phyloP scores from a whole-genome alignment of 92 coral and sea anemone species.

The Epizoanthus rinbou region DNA sequence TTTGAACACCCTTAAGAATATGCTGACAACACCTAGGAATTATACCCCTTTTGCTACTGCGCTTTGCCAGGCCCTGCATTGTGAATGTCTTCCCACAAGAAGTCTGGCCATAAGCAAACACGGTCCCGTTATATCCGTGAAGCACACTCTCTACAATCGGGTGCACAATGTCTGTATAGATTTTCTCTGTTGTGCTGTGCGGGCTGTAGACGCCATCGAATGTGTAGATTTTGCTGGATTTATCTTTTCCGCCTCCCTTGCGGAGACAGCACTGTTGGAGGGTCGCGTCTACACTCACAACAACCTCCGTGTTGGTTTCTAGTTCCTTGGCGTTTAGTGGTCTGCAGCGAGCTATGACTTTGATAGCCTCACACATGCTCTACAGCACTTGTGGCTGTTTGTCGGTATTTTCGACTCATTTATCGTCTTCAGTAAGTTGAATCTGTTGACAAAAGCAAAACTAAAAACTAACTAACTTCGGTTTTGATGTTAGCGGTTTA shows the following conservation, averaged over 20 bases:
- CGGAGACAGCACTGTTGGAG: slow-evolving; percentile 68
- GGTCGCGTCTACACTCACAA: slow-evolving; percentile 64
- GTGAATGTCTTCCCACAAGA: slow-evolving; percentile 92
- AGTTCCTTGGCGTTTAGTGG: slow-evolving; percentile 73
- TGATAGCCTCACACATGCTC: slow-evolving; percentile 59
- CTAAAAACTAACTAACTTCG: no score
- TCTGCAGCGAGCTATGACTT: slow-evolving; percentile 87
- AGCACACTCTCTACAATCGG: slow-evolving; percentile 87
- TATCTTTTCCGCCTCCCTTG: slow-evolving; percentile 49
- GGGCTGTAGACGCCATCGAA: slow-evolving; percentile 86
- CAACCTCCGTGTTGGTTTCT: slow-evolving; percentile 67
- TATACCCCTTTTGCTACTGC: slow-evolving; percentile 67
- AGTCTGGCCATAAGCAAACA: slow-evolving; percentile 91
- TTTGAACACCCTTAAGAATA: slow-evolving; percentile 64
- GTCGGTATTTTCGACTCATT: slow-evolving; percentile 29
- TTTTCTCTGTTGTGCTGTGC: slow-evolving; percentile 68
- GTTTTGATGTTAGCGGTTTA: no score
- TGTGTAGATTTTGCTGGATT: slow-evolving; percentile 61
- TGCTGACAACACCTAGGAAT: slow-evolving; percentile 84
- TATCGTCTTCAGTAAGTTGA: not conserved
- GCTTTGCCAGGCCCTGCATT: slow-evolving; percentile 72
- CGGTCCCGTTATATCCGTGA: slow-evolving; percentile 90
- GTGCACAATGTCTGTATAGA: slow-evolving; percentile 79
- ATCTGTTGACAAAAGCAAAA: not conserved
- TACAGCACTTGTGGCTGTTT: slow-evolving; percentile 36